Evolutionary conservation across 2,113 vertebrate genomes (phyloP).

Genomic region (Oenanthe oenanthe): DNA sequence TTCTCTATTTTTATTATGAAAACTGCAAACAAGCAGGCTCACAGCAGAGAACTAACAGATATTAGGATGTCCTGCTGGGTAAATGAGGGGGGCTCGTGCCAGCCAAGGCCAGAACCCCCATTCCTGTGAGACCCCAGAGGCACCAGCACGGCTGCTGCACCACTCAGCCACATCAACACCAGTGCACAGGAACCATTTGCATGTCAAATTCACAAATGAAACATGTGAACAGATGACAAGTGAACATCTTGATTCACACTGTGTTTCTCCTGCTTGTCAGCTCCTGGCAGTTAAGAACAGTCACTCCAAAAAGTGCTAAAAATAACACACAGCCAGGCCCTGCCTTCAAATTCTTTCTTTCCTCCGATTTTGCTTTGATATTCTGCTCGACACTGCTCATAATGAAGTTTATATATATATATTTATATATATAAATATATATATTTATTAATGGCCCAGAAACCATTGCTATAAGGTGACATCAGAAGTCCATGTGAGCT

Average conservation of each 20-base stretch:
- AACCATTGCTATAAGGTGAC: background rate
- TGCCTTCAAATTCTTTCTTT: background rate
- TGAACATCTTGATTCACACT: conserved; percentile 48
- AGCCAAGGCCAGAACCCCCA: accelerated
- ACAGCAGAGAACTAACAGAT: background rate
- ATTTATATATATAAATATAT: no score
- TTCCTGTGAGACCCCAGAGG: background rate
- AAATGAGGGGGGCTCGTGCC: accelerated
- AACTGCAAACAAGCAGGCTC: background rate
- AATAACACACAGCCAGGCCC: conserved; percentile 45
- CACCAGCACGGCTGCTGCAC: background rate
- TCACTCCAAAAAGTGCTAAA: conserved; percentile 49
- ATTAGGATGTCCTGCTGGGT: background rate
- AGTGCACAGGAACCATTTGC: background rate
- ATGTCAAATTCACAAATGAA: background rate
- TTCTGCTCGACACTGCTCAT: background rate
- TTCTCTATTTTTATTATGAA: background rate
- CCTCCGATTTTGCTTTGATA: background rate
- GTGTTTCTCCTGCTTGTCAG: conserved; percentile 57
- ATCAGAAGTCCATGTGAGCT: background rate
- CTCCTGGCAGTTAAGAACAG: conserved; percentile 41
- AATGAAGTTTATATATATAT: background rate
- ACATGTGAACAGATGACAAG: conserved; percentile 45
- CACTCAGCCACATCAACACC: background rate
- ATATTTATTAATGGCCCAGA: background rate